Conservation (phyloP, 2,888 invertebrate species). For the Galerucella pusilla region DNA sequence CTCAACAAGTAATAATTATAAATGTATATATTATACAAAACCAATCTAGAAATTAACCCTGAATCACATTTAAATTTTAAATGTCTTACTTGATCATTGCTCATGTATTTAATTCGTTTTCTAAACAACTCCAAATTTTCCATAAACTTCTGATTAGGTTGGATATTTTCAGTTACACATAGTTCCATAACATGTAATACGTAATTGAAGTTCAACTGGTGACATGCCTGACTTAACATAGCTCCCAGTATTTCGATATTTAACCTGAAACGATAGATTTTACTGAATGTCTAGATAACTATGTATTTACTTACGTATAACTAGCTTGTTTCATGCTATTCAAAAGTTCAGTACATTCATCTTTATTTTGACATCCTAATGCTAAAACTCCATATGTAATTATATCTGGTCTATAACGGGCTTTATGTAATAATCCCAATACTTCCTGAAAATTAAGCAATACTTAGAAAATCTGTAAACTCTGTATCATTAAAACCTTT, state of each 20-base stretch:
- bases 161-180: slow-evolving; percentile 71
- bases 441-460: slow-evolving; percentile 66
- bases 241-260: slow-evolving; percentile 82
- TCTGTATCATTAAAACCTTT: not conserved
- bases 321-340: slow-evolving; percentile 76
- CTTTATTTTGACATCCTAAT: slow-evolving; percentile 76
- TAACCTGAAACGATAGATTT: slow-evolving; percentile 67
- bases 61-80: not conserved
- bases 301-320: slow-evolving; percentile 67
- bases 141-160: slow-evolving; percentile 72
- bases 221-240: slow-evolving; percentile 75
- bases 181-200: slow-evolving; percentile 76
- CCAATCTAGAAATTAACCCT: too few relatives aligned
- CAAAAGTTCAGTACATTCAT: slow-evolving; percentile 74
- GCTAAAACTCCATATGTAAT: slow-evolving; percentile 90
- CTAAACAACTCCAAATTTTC: slow-evolving; percentile 73
- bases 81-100: slow-evolving; percentile 66
- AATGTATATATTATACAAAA: too few relatives aligned
- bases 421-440: slow-evolving; percentile 68
- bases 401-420: slow-evolving; percentile 74
- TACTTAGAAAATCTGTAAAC: not conserved
- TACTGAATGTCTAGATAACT: not conserved
- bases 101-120: slow-evolving; percentile 67
- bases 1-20: too few relatives aligned
- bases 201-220: slow-evolving; percentile 72